These are phyloP conservation scores for Agrochola lota DNA, from an alignment of 2,888 invertebrate genomes.

Conservation along the genomic window DNA sequence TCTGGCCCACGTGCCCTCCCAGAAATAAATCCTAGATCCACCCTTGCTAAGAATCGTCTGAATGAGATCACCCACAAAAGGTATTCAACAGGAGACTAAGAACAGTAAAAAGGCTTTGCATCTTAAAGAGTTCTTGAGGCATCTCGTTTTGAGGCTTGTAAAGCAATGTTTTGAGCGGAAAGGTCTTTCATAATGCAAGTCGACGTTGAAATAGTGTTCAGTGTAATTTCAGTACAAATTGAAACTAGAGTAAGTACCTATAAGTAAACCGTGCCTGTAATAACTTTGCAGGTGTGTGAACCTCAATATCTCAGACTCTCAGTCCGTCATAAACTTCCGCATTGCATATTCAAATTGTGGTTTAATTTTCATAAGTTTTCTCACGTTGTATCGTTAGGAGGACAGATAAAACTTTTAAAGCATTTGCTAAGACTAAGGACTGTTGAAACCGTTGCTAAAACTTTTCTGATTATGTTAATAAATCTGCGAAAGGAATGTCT, in stretches of 20 bases:
- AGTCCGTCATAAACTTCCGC: constrained; percentile 18
- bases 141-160: neutral
- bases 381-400: neutral
- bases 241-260: neutral
- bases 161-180: neutral
- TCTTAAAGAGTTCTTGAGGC: neutral
- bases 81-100: neutral
- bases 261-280: neutral
- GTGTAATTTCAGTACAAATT: neutral
- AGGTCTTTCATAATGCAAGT: neutral
- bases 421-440: constrained; percentile 23
- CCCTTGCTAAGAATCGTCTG: neutral
- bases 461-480: constrained; percentile 62
- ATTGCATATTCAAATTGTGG: constrained; percentile 23
- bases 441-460: constrained; percentile 42
- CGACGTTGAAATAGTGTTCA: neutral
- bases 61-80: neutral
- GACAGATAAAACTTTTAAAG: constrained; percentile 41
- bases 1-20: too few species aligned
- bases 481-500: constrained; percentile 26
- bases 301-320: neutral
- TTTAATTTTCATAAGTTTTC: constrained; percentile 30
- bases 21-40: too few species aligned
- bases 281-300: neutral
- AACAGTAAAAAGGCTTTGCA: neutral